Evolutionary conservation across 2,113 vertebrate genomes (phyloP), one percentile per base, ranked within the genome.

Genomic region (Boleophthalmus pectinirostris): DNA sequence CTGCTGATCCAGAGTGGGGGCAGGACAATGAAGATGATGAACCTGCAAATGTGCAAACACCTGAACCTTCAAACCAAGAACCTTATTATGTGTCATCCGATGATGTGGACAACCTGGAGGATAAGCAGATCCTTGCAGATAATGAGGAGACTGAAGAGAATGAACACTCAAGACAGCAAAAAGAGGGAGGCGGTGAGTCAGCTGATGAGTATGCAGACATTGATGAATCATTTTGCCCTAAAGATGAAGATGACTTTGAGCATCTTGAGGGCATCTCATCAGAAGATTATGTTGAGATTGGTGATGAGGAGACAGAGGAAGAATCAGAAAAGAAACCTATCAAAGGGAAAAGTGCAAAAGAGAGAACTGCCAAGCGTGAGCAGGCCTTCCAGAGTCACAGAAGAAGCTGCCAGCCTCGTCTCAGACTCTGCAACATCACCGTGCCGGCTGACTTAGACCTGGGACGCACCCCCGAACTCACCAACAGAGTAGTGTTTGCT

Each of bases 261-360:
- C 82, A 86, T 16, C 25, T 72, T 18, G 92, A 89, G 67, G 90
- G 92, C 33, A 89, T 89, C 43, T 94, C 94, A 12, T 94, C 94
- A 0, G 93, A 94, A 86, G 94, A 94, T 83, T 94, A 94, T 13
- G 93, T 94, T 0, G 94, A 94, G 84, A 94, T 94, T 69, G 93
- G 93, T 0, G 94, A 94, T 33, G 94, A 93, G 1, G 93, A 94
- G 0, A 91, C 93, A 15, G 90, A 90, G n/a, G 86, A 90, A 24
- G 85, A 92, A 75, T 65, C n/a, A 3, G 92, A 92, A 76, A 92
- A 88, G 74, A 94, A 83, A 73, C 88, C 78, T 45, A 85, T 85
- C 11, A 91, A 80, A 84, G 77, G 86, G 14, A 94, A 82, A 85
- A 93, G 82, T 72, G 75, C 69, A 20, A 88, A 87, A 81, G 90